phyloP scores from a whole-genome alignment of 2,797 vertebrate genomes.

The Lacerta viridis region DNA sequence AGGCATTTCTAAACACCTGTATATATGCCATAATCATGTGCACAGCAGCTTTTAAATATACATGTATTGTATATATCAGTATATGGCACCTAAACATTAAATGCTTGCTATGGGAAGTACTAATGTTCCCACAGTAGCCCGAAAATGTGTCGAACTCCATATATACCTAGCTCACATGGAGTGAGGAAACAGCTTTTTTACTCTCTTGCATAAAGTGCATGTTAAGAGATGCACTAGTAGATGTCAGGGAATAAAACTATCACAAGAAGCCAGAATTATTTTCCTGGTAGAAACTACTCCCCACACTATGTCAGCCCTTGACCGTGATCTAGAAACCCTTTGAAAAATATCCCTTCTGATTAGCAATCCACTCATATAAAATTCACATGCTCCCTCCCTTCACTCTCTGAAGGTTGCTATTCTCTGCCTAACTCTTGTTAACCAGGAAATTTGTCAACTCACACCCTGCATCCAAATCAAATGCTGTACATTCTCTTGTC shows the following conservation, averaged over 20 bases:
- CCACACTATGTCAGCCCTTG: neutral
- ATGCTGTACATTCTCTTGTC: neutral
- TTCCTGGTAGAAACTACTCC: neutral
- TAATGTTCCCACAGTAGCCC: neutral
- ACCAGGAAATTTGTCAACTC: neutral
- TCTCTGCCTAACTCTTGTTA: neutral
- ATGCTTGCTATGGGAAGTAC: neutral
- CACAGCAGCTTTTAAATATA: too few relatives aligned
- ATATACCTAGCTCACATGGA: neutral
- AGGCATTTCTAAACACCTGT: too few relatives aligned
- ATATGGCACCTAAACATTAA: neutral
- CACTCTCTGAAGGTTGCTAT: neutral
- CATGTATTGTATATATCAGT: too few relatives aligned
- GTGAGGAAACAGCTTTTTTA: neutral
- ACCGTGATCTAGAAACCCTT: neutral
- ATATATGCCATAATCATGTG: too few relatives aligned
- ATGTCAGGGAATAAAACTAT: neutral
- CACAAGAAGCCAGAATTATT: neutral
- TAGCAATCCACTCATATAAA: slow-evolving; percentile 39
- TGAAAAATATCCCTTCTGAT: slow-evolving; percentile 40
- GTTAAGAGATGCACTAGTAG: too few relatives aligned
- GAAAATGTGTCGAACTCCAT: neutral
- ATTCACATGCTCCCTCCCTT: neutral
- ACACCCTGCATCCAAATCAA: neutral
- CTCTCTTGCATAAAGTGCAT: neutral